phyloP scores from a whole-genome alignment of 2,797 vertebrate genomes.

The Coilia nasus region DNA sequence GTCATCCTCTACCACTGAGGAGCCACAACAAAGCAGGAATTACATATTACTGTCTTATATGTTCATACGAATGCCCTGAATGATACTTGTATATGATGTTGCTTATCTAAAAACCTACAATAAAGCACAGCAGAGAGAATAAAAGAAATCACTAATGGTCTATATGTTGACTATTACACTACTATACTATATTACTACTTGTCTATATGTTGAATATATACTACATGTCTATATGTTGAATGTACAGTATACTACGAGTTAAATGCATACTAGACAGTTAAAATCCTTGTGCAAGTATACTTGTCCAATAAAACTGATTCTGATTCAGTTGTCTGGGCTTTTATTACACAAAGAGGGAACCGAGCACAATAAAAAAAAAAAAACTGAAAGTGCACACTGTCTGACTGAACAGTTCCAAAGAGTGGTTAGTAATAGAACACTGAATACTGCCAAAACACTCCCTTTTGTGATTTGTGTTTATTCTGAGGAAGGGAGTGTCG shows the following conservation, averaged over 20 bases:
- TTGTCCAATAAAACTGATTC: no score
- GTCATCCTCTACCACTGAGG: slow-evolving; percentile 87
- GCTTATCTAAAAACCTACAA: no score
- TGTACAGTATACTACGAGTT: no score
- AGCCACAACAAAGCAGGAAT: background rate
- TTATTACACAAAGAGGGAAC: background rate
- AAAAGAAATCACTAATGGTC: no score
- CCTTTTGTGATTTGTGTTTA: background rate
- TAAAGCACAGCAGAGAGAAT: no score
- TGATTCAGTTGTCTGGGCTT: no score
- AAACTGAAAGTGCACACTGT: background rate
- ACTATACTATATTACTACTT: background rate
- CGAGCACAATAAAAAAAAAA: background rate
- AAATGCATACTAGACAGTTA: no score
- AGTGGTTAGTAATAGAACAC: background rate
- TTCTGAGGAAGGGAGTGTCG: background rate
- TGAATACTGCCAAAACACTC: background rate
- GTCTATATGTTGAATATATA: background rate
- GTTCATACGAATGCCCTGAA: no score
- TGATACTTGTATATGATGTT: background rate
- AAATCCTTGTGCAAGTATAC: no score
- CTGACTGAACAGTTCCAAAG: background rate
- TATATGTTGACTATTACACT: no score
- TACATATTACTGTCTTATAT: background rate
- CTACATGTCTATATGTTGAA: background rate